These are phyloP conservation scores for Cephalopterus ornatus DNA, from an alignment of 2,113 vertebrate species.

Conservation along the genomic window DNA sequence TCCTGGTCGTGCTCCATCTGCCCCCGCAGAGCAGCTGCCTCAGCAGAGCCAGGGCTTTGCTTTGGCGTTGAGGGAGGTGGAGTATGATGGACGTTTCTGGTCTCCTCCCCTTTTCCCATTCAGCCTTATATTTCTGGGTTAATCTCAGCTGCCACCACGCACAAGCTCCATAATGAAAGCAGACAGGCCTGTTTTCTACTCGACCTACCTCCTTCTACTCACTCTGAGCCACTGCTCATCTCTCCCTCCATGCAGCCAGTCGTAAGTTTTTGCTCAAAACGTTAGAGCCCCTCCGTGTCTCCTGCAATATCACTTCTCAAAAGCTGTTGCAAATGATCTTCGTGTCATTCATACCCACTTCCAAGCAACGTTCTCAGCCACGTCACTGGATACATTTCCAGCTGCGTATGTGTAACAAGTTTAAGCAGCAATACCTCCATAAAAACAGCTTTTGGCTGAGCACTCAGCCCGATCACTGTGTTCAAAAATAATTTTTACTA, in stretches of 20 bases:
- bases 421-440: not conserved
- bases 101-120: not conserved
- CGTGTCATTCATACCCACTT: not conserved
- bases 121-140: not conserved
- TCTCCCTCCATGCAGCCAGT: not conserved
- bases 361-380: not conserved
- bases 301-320: not conserved
- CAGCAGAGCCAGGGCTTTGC: not conserved
- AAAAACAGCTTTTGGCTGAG: not conserved
- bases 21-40: not conserved
- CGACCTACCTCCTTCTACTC: not conserved
- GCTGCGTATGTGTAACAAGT: accelerated
- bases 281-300: not conserved
- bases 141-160: not conserved
- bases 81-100: accelerated
- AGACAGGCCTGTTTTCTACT: slow-evolving; percentile 19
- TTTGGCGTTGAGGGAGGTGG: not conserved
- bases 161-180: not conserved
- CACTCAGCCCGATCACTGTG: not conserved
- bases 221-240: not conserved
- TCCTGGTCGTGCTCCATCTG: not conserved
- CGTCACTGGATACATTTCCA: not conserved
- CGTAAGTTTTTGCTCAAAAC: not conserved
- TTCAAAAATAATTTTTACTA: not conserved
- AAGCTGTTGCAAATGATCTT: not conserved